Evolutionary conservation across 2,113 vertebrate genomes (phyloP).

Genomic region (Naja naja): DNA sequence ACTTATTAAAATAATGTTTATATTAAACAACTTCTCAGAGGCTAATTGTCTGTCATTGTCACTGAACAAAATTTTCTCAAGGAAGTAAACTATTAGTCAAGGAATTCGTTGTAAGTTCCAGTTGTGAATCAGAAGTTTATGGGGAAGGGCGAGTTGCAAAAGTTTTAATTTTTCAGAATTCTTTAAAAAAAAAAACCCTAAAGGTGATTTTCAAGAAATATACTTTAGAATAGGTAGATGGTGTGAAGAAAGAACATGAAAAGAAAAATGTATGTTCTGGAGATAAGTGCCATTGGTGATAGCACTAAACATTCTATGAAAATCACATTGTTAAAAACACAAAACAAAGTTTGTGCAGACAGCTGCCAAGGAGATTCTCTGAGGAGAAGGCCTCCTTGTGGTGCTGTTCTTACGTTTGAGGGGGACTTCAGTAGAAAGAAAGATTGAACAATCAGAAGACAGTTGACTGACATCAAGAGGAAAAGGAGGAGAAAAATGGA

Average conservation of each 20-base stretch:
- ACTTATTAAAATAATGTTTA: not conserved
- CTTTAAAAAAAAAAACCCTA: not conserved
- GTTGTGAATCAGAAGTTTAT: not conserved
- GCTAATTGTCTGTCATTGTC: not conserved
- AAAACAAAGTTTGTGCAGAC: not conserved
- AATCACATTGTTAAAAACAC: conserved; percentile 6
- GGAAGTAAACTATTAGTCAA: not conserved
- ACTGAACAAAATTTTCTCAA: not conserved
- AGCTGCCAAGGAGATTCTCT: not conserved
- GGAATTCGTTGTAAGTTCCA: not conserved
- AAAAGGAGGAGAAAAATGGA: no score
- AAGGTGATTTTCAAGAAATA: not conserved
- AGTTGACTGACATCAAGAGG: no score
- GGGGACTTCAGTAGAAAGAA: not conserved
- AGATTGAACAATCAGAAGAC: no score
- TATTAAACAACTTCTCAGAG: not conserved
- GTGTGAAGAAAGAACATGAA: not conserved
- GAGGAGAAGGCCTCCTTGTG: not conserved
- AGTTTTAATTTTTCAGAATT: not conserved
- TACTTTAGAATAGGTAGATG: not conserved
- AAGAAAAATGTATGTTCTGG: conserved; percentile 1
- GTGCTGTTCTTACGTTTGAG: not conserved
- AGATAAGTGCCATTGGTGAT: not conserved
- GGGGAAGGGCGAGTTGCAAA: not conserved
- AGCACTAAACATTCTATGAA: not conserved